Base-by-base conservation (phyloP, 2,888 invertebrate species). In the Doris montereyensis region DNA sequence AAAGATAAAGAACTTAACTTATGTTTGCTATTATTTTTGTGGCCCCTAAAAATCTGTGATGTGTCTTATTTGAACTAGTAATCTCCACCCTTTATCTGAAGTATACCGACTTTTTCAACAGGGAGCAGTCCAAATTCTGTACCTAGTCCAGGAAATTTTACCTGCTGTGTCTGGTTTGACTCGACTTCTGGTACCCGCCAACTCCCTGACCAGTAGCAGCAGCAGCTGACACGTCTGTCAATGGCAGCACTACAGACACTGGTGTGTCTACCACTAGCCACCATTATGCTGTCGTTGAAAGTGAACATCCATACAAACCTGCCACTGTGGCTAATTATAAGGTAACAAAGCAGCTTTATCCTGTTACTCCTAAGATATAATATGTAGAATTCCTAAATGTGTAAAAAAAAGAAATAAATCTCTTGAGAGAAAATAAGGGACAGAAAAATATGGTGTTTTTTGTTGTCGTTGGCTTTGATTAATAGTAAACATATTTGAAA, bases 301-400 rank as follows among this genome's bases (percentile, higher is more conserved):
- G 97, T 90, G 97, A 97, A 60, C 99, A 99, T 93, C 99, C 99
- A 0, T 99, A 99, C 92, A 96, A 96, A 91, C 95, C 96, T 60
- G 91, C 91, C 30, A 88, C 89, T 26, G 90, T 92, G 1, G 94
- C 95, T 60, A 96, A 96, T 89, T 96, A 95, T 92, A 94, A 95
- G 95, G 95, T 91, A 83, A 84, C 82, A 30, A 13, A 21, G 4
- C n/a, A n/a, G n/a, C n/a, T n/a, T n/a, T n/a, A n/a, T 1, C 41
- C 8, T 4, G 26, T 13, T 30, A 3, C 4, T 21, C 26, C 67
- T 58, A 21, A 30, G 30, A 10, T n/a, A 10, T 58, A 60, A n/a
- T 34, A 4, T 13, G 1, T 70, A 1, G 10, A 21, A 28, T 10
- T 32, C 1, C 65, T 8, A 17, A 17, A 8, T 65, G 24, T 65